Conservation (phyloP, 2,113 vertebrate genomes). For the Sterrhoptilus dennistouni region DNA sequence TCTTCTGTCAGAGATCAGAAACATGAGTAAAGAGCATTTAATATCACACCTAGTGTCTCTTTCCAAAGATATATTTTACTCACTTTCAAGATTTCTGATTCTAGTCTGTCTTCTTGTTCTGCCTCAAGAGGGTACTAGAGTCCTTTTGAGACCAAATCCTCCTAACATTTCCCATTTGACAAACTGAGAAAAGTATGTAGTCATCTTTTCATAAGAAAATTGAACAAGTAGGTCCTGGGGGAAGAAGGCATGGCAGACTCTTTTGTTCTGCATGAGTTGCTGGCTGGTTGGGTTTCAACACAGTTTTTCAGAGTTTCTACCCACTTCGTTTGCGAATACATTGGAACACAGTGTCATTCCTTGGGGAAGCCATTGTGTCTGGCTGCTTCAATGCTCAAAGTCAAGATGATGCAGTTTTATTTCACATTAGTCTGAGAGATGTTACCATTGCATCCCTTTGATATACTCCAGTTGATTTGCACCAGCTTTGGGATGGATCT, state of each 20-base stretch:
- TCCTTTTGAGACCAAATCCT: not conserved
- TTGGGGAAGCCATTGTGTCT: not conserved
- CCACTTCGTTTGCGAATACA: not conserved
- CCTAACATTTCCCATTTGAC: not conserved
- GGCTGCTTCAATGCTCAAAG: not conserved
- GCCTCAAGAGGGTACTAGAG: not conserved
- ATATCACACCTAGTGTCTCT: not conserved
- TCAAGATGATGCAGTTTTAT: not conserved
- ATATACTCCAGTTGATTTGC: not conserved
- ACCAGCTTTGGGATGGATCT: not conserved
- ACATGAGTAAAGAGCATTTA: not conserved
- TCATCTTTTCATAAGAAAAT: not conserved
- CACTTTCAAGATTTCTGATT: not conserved
- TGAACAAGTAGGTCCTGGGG: not conserved
- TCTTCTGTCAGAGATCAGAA: not conserved
- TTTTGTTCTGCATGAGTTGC: not conserved
- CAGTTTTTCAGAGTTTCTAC: not conserved
- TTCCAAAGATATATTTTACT: not conserved
- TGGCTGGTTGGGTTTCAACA: not conserved
- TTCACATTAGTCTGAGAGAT: not conserved
- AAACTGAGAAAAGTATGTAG: not conserved
- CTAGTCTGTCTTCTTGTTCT: not conserved
- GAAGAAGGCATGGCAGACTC: not conserved
- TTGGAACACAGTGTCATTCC: not conserved
- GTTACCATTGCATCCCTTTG: not conserved